Conservation (phyloP, 2,797 vertebrate species). For the Aphelocoma californica region DNA sequence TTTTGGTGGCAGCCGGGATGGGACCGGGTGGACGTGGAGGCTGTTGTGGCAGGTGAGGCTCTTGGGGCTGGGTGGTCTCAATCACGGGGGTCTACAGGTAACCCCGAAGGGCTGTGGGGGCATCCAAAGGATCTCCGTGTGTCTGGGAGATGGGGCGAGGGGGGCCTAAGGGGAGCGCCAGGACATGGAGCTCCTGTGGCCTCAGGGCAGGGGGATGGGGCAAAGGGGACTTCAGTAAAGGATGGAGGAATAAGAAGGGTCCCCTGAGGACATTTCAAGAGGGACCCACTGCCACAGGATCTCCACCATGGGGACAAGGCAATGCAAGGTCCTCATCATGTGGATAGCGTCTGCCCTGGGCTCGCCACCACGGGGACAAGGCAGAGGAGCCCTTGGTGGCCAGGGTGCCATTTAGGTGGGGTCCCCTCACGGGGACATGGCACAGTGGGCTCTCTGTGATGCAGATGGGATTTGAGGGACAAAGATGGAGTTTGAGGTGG, state of each 20-base stretch:
- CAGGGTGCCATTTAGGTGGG: neutral
- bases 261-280: neutral
- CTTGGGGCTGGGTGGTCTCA: neutral
- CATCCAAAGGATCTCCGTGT: rapidly evolving
- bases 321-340: rapidly evolving
- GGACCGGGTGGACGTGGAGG: neutral
- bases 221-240: neutral
- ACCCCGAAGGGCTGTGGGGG: rapidly evolving
- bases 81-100: rapidly evolving
- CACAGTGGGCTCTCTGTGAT: neutral
- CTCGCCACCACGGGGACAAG: neutral
- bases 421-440: neutral
- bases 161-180: neutral
- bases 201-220: neutral
- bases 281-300: neutral
- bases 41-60: neutral
- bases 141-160: neutral
- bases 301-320: neutral
- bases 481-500: neutral
- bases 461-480: neutral
- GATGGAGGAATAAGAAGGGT: neutral
- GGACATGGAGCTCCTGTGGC: neutral
- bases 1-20: neutral
- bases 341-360: rapidly evolving
- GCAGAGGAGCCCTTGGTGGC: neutral